A percentile compares a stretch with the other conserved stretches of the same genome.
Evolutionary conservation across 1,140 invertebrate genomes (phyloP).

Genomic region (Heliothis virescens): DNA sequence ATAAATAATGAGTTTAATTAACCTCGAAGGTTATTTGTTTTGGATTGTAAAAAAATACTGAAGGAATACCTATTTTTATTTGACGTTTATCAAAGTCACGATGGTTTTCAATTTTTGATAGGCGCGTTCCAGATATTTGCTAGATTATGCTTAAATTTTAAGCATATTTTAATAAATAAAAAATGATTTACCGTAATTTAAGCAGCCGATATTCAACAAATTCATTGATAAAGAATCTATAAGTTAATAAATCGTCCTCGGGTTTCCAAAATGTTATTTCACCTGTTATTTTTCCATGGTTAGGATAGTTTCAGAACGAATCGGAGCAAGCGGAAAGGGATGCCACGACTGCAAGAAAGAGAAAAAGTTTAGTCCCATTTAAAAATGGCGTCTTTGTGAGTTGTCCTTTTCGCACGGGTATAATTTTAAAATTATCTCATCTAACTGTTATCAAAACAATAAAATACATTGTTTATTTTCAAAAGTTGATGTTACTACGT

Average conservation of each 20-base stretch:
- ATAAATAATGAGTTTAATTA: conserved; percentile 47
- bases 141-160: no score
- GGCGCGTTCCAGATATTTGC: neutral
- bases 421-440: conserved; percentile 63
- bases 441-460: conserved; percentile 69
- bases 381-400: conserved; percentile 83
- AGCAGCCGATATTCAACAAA: no score
- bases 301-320: conserved; percentile 38
- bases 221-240: no score
- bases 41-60: conserved; percentile 8
- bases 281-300: no score
- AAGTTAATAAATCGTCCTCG: no score
- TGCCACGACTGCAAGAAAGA: conserved; percentile 25
- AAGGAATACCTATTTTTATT: neutral
- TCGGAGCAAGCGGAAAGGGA: conserved; percentile 27
- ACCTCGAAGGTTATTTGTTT: conserved; percentile 27
- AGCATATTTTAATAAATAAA: no score
- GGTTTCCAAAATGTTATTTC: no score
- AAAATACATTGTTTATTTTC: conserved; percentile 60
- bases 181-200: no score
- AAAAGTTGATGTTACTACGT: conserved; percentile 2
- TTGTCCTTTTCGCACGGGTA: conserved; percentile 81
- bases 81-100: conserved; percentile 31
- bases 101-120: conserved; percentile 5
- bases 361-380: conserved; percentile 31